Base-by-base conservation (phyloP, 2,797 vertebrate species). In the Bucorvus abyssinicus region DNA sequence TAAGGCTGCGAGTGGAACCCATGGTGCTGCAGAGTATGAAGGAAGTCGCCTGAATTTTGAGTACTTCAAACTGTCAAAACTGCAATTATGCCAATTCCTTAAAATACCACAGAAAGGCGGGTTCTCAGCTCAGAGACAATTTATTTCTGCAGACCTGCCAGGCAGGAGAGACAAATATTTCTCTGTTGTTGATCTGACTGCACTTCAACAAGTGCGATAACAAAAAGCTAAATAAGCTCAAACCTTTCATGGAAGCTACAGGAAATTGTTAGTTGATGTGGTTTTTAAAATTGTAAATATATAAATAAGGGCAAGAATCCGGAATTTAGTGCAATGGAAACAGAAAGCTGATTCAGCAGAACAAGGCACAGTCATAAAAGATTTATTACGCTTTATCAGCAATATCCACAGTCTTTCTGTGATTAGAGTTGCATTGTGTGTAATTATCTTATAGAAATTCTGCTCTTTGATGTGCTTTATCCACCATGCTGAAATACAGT, bases 401-500 rank as follows among this genome's bases (percentile, higher is more conserved):
- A 96, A 96, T 96, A 97, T 96, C 96, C 97, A 96, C 97, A 95
- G 95, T 97, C 97, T 96, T 96, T 94, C 95, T 94, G 89, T 95
- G 96, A 97, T 97, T 97, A 96, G 97, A 93, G 96, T 94, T 94
- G 93, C 96, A 97, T 97, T 97, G 96, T 95, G 95, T 88, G 89
- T 95, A 97, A 97, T 97, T 97, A 97, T 97, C 96, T 96, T 95
- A 95, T 86, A 97, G 96, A 96, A 96, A 97, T 97, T 92, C 95
- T 89, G 84, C 87, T 94, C 96, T 97, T 97, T 97, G 96, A 97
- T 96, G 96, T 97, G 93, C 89, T 97, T 96, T 96, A 92, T 96
- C 96, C 92, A 91, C 91, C 90, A 89, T 92, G 87, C 95, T 96
- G 96, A 96, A 97, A 96, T 95, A 96, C 95, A 95, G 95, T 97